phyloP scores from a whole-genome alignment of 1,140 invertebrate genomes.

The Carposina sasakii region DNA sequence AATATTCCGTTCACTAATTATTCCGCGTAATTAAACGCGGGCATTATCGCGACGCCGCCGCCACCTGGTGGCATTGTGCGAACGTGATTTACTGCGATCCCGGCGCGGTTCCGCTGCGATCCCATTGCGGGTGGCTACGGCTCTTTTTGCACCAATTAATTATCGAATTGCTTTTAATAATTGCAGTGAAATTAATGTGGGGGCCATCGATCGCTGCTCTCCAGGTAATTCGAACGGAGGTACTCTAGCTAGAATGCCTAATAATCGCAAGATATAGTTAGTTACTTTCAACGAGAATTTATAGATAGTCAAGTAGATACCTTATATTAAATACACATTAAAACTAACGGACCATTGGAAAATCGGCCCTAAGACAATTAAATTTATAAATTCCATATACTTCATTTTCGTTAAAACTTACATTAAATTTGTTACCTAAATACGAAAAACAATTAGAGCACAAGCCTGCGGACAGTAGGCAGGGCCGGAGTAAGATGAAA shows the following conservation, averaged over 20 bases:
- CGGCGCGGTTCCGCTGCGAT: constrained; percentile 46
- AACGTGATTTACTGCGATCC: constrained; percentile 65
- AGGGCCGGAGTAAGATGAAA: constrained; percentile 36
- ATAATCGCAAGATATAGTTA: too few species aligned
- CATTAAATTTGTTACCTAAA: not conserved
- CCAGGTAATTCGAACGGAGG: not conserved
- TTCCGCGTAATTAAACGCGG: constrained; percentile 72
- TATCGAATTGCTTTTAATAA: constrained; percentile 67
- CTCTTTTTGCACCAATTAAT: constrained; percentile 70
- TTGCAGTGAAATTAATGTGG: constrained; percentile 63
- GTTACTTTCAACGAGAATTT: not conserved
- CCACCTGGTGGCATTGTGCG: constrained; percentile 66
- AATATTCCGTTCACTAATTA: constrained; percentile 72
- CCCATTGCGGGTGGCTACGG: constrained; percentile 24
- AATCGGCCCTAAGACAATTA: not conserved
- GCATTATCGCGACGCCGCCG: constrained; percentile 62
- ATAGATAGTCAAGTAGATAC: not conserved
- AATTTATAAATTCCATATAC: not conserved
- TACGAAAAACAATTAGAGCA: not conserved
- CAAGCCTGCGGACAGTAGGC: not conserved
- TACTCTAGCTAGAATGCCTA: not conserved
- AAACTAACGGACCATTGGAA: not conserved
- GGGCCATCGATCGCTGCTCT: constrained; percentile 40
- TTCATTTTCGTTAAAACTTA: constrained; percentile 11
- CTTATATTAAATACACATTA: not conserved